Percentiles rank a stretch among this genome's conserved stretches.
phyloP scores from a whole-genome alignment of 2,888 invertebrate species.

The Phanerotoma sp. region DNA sequence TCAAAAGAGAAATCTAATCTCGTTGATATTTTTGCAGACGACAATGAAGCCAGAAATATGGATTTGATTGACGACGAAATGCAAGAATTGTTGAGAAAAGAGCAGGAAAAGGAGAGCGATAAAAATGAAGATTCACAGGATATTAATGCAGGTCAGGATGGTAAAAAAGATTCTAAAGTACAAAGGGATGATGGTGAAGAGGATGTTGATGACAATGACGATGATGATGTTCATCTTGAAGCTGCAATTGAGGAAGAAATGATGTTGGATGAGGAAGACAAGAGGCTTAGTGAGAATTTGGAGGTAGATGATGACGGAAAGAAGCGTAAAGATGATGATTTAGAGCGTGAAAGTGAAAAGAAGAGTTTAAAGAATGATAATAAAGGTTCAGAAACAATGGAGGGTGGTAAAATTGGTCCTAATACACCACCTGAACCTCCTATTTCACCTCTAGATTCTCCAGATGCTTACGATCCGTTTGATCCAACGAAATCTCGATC shows the following conservation, averaged over 20 bases:
- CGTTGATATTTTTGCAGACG: conserved; percentile 1
- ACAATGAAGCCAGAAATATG: conserved; percentile 5
- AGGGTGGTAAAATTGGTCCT: conserved; percentile 62
- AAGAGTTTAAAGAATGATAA: conserved; percentile 3
- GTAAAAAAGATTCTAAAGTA: background rate
- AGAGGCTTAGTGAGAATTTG: background rate
- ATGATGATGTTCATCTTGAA: conserved; percentile 11
- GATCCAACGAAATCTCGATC: conserved; percentile 85
- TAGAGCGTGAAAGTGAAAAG: background rate
- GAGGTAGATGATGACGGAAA: conserved; percentile 57
- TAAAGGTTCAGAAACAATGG: conserved; percentile 49
- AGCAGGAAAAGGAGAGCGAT: conserved; percentile 1
- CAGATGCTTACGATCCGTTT: conserved; percentile 88
- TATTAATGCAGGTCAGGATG: background rate
- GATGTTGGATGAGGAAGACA: conserved; percentile 29
- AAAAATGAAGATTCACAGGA: background rate
- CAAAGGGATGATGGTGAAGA: background rate
- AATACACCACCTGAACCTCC: conserved; percentile 73
- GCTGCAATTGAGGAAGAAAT: conserved; percentile 31
- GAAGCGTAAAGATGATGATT: conserved; percentile 36
- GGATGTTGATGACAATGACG: conserved; percentile 14
- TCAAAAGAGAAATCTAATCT: conserved; percentile 15
- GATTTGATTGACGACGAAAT: background rate
- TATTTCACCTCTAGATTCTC: conserved; percentile 69
- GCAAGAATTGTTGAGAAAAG: background rate